Evolutionary conservation across 2,797 vertebrate species (phyloP), one percentile per base, ranked within the genome.

Genomic region (Notolepis coatsorum): DNA sequence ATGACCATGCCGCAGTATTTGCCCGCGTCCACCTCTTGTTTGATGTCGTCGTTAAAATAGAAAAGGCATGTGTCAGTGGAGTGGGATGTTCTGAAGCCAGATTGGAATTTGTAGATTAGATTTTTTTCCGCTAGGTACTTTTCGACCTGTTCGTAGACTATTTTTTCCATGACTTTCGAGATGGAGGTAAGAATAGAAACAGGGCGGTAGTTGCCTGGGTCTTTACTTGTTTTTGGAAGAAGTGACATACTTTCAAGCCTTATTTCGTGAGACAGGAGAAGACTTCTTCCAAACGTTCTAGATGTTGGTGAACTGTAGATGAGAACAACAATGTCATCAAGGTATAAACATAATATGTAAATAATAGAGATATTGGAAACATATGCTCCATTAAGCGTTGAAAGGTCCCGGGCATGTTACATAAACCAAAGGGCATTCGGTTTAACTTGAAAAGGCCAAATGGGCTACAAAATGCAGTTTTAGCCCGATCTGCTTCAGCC

Each of bases 251-350:
- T 1, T 62, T 69, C 1, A 49, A 6, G 0, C 31, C 13, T 3
- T 61, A 33, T 4, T 31, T 8, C 3, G 49, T 9, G 0, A 62
- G 27, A 2, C 21, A 4, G 0, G 2, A 4, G 21, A 58, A 46
- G 0, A 45, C 47, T 4, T 31, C 38, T 1, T 58, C 47, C 17
- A 70, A 1, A 1, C 41, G 2, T 3, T 47, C 17, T 7, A 67
- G 4, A 18, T 61, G 65, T 15, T 68, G 35, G 1, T 12, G 9
- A 0, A 65, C 46, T 0, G 37, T 24, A 7, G 27, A 13, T 1
- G 54, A 65, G 12, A 58, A 58, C 8, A 24, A 58, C 18, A 2
- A 51, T 8, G 9, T 65, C 46, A 15, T 65, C 27, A 4, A 57
- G 42, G 12, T 58, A 65, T 1, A 58, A 20, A n/a, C n/a, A n/a